Evolutionary conservation across 2,113 vertebrate genomes (phyloP), one percentile per base, ranked within the genome.

Genomic region (Apus apus): DNA sequence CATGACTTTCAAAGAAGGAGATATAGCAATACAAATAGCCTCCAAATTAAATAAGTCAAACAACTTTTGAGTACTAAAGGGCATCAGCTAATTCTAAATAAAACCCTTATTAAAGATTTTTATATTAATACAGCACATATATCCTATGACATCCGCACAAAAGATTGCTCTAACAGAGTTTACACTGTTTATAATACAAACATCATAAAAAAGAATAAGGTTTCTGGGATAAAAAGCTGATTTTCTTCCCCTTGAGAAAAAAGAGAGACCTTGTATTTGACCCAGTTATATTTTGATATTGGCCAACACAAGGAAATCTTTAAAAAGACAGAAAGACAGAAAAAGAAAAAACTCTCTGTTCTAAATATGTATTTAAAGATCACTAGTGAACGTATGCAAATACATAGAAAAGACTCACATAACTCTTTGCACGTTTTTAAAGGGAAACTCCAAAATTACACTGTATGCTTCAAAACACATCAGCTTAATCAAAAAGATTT

Each of bases 171-270:
- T 98, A 98, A 98, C 90, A 6, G 95, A 93, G 96, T 98, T 98
- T 98, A 93, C 17, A 66, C 86, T 93, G 93, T 97, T 98, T 98
- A 97, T 97, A 97, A 98, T 97, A 97, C 60, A 81, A 98, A 97
- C 95, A 97, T 98, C 97, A 98, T 98, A 98, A 98, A 98, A 98
- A 98, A 96, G 97, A 98, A 98, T 98, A 97, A 97, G 97, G 96
- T 98, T 98, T 98, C 96, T 76, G 81, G 90, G 96, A 97, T 97
- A 98, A 98, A 97, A 98, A 98, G 98, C 97, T 97, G 97, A 98
- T 98, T 98, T 98, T 43, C 95, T 96, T 98, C 96, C 95, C 97
- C 95, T 50, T 54, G 91, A 45, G 95, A 53, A 92, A 94, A 93
- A 81, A 90, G 23, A 46, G 57, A 94, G 89, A 95, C 89, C 95